Percentiles rank a stretch among this genome's conserved stretches.
phyloP scores from a whole-genome alignment of 2,113 vertebrate species.

The Macroglossus sobrinus region DNA sequence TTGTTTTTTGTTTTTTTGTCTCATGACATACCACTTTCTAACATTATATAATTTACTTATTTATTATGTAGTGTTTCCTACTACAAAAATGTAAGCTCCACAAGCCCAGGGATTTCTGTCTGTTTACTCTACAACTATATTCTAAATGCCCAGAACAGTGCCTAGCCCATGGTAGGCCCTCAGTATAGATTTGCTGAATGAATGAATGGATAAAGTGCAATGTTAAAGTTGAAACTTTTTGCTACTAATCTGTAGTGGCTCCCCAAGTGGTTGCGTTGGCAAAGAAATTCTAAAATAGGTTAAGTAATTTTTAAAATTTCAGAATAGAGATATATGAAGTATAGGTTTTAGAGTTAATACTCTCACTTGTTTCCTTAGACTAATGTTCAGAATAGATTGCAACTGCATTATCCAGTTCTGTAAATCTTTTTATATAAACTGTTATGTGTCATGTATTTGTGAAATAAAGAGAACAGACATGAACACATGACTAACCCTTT shows the following conservation, averaged over 20 bases:
- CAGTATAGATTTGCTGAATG: neutral
- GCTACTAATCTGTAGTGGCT: neutral
- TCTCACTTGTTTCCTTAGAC: neutral
- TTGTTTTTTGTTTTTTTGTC: neutral
- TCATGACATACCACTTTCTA: neutral
- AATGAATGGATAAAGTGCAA: neutral
- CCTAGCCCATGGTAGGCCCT: neutral
- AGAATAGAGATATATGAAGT: neutral
- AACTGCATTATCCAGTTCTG: neutral
- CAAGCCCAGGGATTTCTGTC: neutral
- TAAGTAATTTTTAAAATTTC: neutral
- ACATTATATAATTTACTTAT: neutral
- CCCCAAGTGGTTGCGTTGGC: neutral
- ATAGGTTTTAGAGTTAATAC: neutral
- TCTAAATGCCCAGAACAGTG: neutral
- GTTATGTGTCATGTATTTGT: neutral
- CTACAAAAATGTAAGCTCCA: neutral
- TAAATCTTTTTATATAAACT: conserved; percentile 1
- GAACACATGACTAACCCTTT: neutral
- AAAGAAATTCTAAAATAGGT: neutral
- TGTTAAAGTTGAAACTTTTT: neutral
- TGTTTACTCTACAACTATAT: neutral
- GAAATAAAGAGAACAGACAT: neutral
- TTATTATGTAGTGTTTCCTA: neutral
- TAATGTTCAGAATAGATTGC: neutral